phyloP scores from a whole-genome alignment of 1,140 invertebrate genomes.

The Archivesica marissinica region DNA sequence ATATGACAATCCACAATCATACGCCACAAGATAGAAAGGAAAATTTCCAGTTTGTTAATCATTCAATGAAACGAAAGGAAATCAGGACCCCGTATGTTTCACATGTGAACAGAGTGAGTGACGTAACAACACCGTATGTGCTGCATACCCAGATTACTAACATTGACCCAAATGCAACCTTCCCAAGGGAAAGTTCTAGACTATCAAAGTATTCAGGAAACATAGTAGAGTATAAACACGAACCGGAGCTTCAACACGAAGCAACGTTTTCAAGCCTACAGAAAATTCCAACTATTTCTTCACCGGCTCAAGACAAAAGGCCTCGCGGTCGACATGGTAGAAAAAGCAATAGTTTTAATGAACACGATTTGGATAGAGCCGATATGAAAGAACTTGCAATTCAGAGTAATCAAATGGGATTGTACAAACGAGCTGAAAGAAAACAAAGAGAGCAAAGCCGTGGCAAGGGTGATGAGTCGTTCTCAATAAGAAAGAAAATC shows the following conservation, averaged over 20 bases:
- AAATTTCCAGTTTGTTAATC: not conserved
- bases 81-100: constrained; percentile 66
- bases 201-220: constrained; percentile 61
- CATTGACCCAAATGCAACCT: constrained; percentile 32
- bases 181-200: constrained; percentile 47
- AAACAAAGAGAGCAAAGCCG: constrained; percentile 45
- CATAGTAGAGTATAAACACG: constrained; percentile 63
- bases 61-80: constrained; percentile 57
- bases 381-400: constrained; percentile 54
- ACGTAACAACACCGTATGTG: constrained; percentile 69
- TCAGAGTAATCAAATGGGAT: constrained; percentile 72
- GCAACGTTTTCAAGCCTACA: constrained; percentile 60
- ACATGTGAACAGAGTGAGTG: constrained; percentile 63
- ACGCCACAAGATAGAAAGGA: constrained; percentile 28
- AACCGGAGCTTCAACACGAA: constrained; percentile 59
- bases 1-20: constrained; percentile 10
- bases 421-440: constrained; percentile 66
- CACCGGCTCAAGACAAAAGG: constrained; percentile 64
- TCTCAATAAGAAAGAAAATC: constrained; percentile 76
- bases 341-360: constrained; percentile 57
- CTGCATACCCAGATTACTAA: constrained; percentile 65
- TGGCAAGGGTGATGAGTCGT: constrained; percentile 65
- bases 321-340: constrained; percentile 55
- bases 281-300: constrained; percentile 58
- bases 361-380: constrained; percentile 59